These are phyloP conservation scores for Rhinella marina DNA, from an alignment of 2,797 vertebrate species.

Conservation along the genomic window DNA sequence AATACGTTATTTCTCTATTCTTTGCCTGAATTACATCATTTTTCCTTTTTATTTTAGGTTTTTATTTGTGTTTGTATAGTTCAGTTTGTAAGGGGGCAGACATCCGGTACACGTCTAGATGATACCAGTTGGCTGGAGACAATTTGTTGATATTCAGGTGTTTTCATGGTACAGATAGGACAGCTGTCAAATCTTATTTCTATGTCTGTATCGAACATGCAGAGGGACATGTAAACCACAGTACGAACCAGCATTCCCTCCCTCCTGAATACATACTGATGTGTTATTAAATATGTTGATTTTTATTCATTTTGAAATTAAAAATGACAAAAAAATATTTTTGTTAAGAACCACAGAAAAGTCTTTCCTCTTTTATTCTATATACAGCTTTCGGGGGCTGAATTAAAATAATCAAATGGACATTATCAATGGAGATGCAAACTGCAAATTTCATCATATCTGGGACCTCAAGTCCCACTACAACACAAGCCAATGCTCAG, in stretches of 20 bases:
- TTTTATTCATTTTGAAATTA: conserved; percentile 54
- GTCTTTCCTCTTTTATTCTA: not conserved
- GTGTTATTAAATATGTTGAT: conserved; percentile 56
- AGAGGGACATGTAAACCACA: conserved; percentile 15
- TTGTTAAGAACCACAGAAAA: conserved; percentile 54
- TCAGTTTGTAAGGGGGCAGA: conserved; percentile 23
- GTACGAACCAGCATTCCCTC: not conserved
- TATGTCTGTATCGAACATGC: not conserved
- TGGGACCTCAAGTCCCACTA: not conserved
- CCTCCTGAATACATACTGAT: conserved; percentile 28
- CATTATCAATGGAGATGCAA: too few relatives aligned
- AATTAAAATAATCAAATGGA: not conserved
- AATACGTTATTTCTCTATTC: not conserved
- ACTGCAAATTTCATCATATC: not conserved
- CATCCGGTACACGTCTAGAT: conserved; percentile 30
- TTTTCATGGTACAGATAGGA: conserved; percentile 28
- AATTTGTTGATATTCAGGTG: conserved; percentile 21
- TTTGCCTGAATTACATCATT: conserved; percentile 6
- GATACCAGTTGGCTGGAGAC: conserved; percentile 42
- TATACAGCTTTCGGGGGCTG: too few relatives aligned
- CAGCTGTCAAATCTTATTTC: conserved; percentile 6
- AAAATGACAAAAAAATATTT: conserved; percentile 60
- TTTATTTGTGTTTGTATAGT: conserved; percentile 28
- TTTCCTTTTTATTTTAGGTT: not conserved
- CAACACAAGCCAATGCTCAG: not conserved